Evolutionary conservation across 2,113 vertebrate genomes (phyloP).

Genomic region (Tyrannus savana): DNA sequence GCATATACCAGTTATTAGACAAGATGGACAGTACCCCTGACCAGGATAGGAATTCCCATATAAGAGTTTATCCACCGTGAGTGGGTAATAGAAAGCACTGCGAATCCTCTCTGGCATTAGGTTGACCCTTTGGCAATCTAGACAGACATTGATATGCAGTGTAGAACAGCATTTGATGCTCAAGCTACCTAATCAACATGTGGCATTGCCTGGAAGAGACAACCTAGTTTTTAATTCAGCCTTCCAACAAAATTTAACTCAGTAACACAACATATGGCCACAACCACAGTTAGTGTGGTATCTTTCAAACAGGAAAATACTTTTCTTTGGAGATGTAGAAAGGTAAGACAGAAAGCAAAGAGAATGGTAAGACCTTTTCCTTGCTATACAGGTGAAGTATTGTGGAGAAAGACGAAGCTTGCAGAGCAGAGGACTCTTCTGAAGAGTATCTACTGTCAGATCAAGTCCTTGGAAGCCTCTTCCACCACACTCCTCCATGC

Average conservation of each 20-base stretch:
- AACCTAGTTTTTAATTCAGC: not conserved
- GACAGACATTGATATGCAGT: not conserved
- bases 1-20: not conserved
- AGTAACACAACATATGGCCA: not conserved
- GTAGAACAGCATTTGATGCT: not conserved
- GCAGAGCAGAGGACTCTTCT: not conserved
- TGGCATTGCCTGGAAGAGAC: not conserved
- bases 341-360: not conserved
- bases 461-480: not conserved
- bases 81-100: not conserved
- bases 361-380: not conserved
- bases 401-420: not conserved
- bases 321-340: not conserved
- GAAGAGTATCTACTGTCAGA: not conserved
- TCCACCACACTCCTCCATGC: not conserved
- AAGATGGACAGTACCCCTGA: not conserved
- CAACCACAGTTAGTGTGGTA: rapidly evolving
- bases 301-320: not conserved
- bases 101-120: not conserved
- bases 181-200: not conserved
- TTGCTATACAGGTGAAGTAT: not conserved
- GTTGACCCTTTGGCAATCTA: not conserved
- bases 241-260: not conserved
- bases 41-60: not conserved
- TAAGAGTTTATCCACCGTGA: not conserved